Evolutionary conservation across 1,140 invertebrate genomes (phyloP).

Genomic region (Triops cancriformis): DNA sequence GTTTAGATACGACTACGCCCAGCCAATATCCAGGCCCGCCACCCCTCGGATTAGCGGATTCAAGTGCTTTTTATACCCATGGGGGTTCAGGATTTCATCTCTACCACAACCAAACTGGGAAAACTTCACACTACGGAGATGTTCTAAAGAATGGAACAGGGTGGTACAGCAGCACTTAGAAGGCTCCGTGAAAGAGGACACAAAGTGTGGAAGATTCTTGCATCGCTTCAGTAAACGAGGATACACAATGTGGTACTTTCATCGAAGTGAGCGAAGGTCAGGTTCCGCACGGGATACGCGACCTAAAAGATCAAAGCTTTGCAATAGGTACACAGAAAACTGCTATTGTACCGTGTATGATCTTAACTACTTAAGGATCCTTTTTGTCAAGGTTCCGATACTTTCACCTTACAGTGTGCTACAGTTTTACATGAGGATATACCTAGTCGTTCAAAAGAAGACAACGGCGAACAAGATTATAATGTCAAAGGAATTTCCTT

Average conservation of each 20-base stretch:
- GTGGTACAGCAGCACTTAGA: neutral
- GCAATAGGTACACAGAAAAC: neutral
- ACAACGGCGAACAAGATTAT: neutral
- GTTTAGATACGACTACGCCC: constrained; percentile 44
- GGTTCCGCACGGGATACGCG: neutral
- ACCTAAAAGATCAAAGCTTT: neutral
- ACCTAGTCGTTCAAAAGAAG: constrained; percentile 6
- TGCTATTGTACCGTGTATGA: neutral
- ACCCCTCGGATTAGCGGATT: constrained; percentile 47
- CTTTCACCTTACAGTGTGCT: neutral
- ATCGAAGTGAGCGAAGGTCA: neutral
- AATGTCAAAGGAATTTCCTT: neutral
- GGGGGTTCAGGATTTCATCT: constrained; percentile 71
- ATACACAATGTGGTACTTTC: neutral
- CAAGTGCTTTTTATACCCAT: constrained; percentile 75
- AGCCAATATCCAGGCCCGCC: constrained; percentile 39
- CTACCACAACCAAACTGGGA: constrained; percentile 63
- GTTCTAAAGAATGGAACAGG: constrained; percentile 38
- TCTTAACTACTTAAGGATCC: neutral
- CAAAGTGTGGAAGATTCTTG: neutral
- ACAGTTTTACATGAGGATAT: neutral
- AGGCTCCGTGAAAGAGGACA: neutral
- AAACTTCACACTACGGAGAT: constrained; percentile 46
- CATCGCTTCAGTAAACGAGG: neutral
- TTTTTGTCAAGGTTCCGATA: neutral